Conservation (phyloP, 2,113 vertebrate genomes). For the Esox niger region DNA sequence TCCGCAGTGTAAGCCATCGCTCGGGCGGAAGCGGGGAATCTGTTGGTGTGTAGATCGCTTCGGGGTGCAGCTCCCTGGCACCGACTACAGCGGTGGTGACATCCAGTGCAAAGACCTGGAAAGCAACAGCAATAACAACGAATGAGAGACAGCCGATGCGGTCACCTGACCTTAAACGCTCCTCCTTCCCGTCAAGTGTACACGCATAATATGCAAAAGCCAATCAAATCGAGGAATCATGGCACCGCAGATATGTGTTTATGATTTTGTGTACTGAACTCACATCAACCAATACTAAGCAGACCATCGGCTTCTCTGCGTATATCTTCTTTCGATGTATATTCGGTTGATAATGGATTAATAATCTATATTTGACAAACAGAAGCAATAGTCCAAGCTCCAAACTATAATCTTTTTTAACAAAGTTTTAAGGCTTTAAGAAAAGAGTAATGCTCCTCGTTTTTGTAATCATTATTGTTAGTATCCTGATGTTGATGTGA, state of each 20-base stretch:
- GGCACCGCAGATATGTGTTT: conserved; percentile 39
- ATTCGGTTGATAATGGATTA: not conserved
- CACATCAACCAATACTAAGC: not conserved
- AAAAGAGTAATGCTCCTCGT: not conserved
- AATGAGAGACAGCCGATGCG: conserved; percentile 70
- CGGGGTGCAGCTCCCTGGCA: conserved; percentile 85
- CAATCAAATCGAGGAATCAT: conserved; percentile 44
- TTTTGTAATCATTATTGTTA: not conserved
- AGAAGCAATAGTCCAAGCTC: not conserved
- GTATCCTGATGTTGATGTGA: not conserved
- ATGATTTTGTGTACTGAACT: conserved; percentile 47
- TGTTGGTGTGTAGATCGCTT: conserved; percentile 98
- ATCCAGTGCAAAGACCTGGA: conserved; percentile 90
- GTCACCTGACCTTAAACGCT: conserved; percentile 8
- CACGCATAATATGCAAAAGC: conserved; percentile 35
- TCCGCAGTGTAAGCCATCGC: conserved; percentile 90
- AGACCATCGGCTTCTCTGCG: not conserved
- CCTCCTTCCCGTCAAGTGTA: conserved; percentile 55
- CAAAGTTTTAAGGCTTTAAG: not conserved
- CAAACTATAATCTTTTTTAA: not conserved
- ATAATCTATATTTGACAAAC: not conserved
- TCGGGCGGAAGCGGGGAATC: conserved; percentile 88
- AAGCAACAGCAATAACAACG: conserved; percentile 79
- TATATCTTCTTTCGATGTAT: not conserved
- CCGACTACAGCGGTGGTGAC: conserved; percentile 82